Conservation (phyloP, 2,888 invertebrate species). For the Drosophila falleni region DNA sequence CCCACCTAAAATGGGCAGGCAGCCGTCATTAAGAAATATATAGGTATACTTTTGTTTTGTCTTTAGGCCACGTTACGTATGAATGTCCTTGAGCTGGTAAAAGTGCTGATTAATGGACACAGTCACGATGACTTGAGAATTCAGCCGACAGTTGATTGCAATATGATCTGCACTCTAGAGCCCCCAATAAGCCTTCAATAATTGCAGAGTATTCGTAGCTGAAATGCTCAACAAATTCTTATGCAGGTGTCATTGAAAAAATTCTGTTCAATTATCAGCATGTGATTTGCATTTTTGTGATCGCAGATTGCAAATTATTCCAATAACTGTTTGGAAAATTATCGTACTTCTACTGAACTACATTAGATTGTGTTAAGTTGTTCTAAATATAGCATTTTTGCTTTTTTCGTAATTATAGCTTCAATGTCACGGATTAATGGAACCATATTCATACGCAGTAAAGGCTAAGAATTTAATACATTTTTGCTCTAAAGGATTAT, state of each 20-base stretch:
- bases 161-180: slow-evolving; percentile 27
- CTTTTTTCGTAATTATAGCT: too few species aligned
- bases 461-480: not conserved
- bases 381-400: not conserved
- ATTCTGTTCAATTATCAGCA: slow-evolving; percentile 29
- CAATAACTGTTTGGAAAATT: slow-evolving; percentile 1
- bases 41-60: slow-evolving; percentile 17
- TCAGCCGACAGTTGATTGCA: slow-evolving; percentile 27
- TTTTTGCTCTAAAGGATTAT: slow-evolving; percentile 26
- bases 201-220: slow-evolving; percentile 11
- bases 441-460: not conserved
- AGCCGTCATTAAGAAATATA: slow-evolving; percentile 33
- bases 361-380: not conserved
- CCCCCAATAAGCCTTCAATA: slow-evolving; percentile 24
- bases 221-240: slow-evolving; percentile 14
- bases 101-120: slow-evolving; percentile 44
- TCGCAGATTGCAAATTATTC: slow-evolving; percentile 20
- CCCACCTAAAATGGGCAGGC: slow-evolving; percentile 48
- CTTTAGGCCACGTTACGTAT: slow-evolving; percentile 49
- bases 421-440: not conserved
- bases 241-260: slow-evolving; percentile 24
- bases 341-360: slow-evolving; percentile 10
- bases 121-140: slow-evolving; percentile 54
- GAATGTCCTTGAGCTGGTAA: slow-evolving; percentile 65
- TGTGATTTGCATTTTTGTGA: slow-evolving; percentile 37